Evolutionary conservation across 2,797 vertebrate species (phyloP).

Genomic region (Smutsia gigantea): DNA sequence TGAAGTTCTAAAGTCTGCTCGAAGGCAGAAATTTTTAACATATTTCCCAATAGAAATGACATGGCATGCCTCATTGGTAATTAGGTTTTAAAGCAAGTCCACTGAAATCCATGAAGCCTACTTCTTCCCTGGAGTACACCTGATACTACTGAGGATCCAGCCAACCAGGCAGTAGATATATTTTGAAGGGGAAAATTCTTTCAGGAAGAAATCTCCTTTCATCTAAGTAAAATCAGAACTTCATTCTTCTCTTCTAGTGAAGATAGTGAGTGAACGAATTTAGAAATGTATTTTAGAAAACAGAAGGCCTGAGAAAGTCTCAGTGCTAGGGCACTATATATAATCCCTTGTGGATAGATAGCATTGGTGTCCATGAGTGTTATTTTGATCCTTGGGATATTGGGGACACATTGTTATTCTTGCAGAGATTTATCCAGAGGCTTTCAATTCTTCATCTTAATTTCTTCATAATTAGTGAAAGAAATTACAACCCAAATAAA

Average conservation of each 20-base stretch:
- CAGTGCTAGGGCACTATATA: neutral
- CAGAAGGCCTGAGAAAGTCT: neutral
- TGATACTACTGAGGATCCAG: neutral
- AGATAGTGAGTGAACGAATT: neutral
- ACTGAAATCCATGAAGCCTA: neutral
- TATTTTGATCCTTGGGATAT: neutral
- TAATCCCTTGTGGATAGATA: neutral
- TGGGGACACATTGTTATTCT: neutral
- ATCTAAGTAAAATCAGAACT: neutral
- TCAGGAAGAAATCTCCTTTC: neutral
- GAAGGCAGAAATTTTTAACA: neutral
- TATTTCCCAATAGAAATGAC: neutral
- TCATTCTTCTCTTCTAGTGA: neutral
- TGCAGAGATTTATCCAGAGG: neutral
- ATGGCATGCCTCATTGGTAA: neutral
- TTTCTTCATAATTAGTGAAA: neutral
- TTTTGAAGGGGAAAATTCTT: neutral
- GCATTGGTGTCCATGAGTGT: neutral
- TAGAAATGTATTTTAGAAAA: neutral
- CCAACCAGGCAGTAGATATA: neutral
- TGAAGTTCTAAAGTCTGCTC: neutral
- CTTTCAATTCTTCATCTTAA: neutral
- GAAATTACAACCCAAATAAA: neutral
- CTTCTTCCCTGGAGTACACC: neutral
- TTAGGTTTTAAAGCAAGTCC: neutral